Evolutionary conservation across 1,140 invertebrate species (phyloP), one percentile per base, ranked within the genome.

Genomic region (Solen grandis): DNA sequence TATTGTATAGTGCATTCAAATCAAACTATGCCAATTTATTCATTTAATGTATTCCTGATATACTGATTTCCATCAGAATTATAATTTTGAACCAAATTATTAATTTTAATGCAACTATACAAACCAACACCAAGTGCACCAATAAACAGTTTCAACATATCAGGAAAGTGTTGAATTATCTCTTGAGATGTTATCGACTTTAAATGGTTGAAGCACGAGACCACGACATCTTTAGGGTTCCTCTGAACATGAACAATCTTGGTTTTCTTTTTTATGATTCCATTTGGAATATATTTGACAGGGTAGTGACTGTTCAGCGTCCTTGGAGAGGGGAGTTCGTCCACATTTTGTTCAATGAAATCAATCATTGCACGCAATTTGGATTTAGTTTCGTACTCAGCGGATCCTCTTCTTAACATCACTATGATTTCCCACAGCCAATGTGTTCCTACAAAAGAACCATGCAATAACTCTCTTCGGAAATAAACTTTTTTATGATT

Each of bases 191-290:
- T 16, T 22, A 16, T 16, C 0, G 22, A 13, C 36, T 68, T 68
- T 27, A 2, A 33, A 35, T 78, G 75, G 50, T 69, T 5, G 33
- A 27, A 78, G 3, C 25, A 36, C 3, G 75, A 78, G 10, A 78
- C 75, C 38, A 27, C 62, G 5, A 50, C 65, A 46, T 78, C 75
- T 33, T 78, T 78, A 31, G 75, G 75, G 35, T 78, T 78, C 63
- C 75, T 78, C 31, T 38, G 19, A 19, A 77, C 50, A n/a, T 77
- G 74, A 16, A 77, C 52, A 36, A 77, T 77, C 35, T 77, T 77
- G 33, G 27, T 35, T 36, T 65, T 35, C 52, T 77, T 77, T 27
- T 54, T 27, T 22, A 77, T 41, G 8, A 77, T 19, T 22, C 50
- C 60, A 22, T n/a, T 54, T 22, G 74, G 74, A 54, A 55, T 36